Evolutionary conservation across 2,113 vertebrate genomes (phyloP).

Genomic region (Otocyon megalotis): DNA sequence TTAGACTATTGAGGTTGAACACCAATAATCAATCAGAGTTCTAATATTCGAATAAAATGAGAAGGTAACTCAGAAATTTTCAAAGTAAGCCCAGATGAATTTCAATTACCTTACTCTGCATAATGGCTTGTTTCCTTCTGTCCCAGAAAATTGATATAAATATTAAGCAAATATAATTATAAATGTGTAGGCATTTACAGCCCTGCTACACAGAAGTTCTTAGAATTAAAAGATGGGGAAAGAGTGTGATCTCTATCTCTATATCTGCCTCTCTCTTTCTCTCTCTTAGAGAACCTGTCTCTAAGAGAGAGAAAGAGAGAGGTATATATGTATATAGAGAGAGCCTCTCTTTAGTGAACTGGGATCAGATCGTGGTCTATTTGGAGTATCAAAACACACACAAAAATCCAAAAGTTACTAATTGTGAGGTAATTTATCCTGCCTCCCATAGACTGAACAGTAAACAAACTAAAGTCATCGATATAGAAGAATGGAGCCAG

Average conservation of each 20-base stretch:
- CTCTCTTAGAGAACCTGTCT: background rate
- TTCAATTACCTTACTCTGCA: background rate
- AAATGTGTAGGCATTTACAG: background rate
- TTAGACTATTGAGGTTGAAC: background rate
- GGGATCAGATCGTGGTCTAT: background rate
- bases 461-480: background rate
- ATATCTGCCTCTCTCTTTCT: background rate
- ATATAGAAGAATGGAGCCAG: background rate
- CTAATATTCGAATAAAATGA: background rate
- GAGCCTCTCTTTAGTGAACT: background rate
- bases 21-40: background rate
- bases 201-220: background rate
- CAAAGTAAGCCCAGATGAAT: background rate
- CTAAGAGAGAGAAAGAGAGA: no score
- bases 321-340: no score
- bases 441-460: background rate
- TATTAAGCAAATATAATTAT: background rate
- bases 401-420: background rate
- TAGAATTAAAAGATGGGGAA: background rate
- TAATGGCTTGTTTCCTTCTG: background rate
- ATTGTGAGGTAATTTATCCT: background rate
- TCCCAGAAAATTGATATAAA: background rate
- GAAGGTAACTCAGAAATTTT: background rate
- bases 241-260: background rate
- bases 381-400: background rate